These are phyloP conservation scores for Mimumesa dahlbomi DNA, from an alignment of 2,888 invertebrate species.

Conservation along the genomic window DNA sequence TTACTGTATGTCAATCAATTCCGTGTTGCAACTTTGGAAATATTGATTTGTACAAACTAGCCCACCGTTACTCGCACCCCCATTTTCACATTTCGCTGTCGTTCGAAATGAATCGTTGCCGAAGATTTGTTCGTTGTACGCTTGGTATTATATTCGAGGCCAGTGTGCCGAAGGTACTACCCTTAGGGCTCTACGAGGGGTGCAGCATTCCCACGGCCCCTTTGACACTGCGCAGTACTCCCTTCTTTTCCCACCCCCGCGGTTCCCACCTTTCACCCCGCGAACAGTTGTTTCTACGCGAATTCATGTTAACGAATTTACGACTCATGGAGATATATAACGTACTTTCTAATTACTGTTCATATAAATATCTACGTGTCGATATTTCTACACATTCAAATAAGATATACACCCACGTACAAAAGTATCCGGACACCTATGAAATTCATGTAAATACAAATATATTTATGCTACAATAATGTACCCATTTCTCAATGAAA, in stretches of 20 bases:
- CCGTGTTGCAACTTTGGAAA: constrained; percentile 20
- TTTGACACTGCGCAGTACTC: constrained; percentile 62
- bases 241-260: constrained; percentile 21
- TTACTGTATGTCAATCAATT: constrained; percentile 21
- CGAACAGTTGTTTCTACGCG: no score
- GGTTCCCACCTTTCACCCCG: constrained; percentile 1
- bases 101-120: neutral
- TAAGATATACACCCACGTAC: no score
- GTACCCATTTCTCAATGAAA: no score
- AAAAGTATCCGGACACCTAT: no score
- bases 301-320: no score
- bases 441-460: no score
- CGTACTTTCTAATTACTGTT: no score
- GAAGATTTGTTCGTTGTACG: constrained; percentile 15
- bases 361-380: no score
- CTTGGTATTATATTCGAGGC: constrained; percentile 36
- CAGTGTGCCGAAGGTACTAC: constrained; percentile 46
- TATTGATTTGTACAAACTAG: constrained; percentile 36
- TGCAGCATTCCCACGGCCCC: constrained; percentile 50
- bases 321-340: no score
- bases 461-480: no score
- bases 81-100: no score
- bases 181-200: constrained; percentile 27
- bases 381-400: no score
- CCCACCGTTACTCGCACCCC: constrained; percentile 3